phyloP scores from a whole-genome alignment of 2,113 vertebrate genomes.

The Sigmodon hispidus region DNA sequence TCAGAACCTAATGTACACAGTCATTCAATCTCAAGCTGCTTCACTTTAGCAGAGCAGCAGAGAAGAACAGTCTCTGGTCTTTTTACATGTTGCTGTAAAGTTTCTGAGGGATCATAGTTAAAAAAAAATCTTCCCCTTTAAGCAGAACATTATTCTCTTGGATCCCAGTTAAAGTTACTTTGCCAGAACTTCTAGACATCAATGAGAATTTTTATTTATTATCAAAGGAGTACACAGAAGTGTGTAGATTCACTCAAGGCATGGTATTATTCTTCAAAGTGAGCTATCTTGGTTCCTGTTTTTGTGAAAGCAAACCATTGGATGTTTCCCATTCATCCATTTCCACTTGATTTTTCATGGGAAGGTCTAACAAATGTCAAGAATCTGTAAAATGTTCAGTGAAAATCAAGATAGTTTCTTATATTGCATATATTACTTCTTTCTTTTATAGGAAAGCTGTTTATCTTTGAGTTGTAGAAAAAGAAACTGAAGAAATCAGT shows the following conservation, averaged over 20 bases:
- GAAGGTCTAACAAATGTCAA: background rate
- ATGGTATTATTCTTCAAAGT: background rate
- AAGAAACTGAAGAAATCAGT: background rate
- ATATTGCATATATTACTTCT: background rate
- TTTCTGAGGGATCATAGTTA: background rate
- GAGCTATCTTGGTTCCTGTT: background rate
- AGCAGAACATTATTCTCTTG: background rate
- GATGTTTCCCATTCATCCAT: background rate
- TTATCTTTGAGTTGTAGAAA: background rate
- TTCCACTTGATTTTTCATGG: background rate
- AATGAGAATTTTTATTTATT: background rate
- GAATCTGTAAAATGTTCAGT: background rate
- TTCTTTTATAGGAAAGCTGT: background rate
- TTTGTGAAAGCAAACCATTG: background rate
- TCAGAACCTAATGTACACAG: background rate
- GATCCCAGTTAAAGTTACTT: background rate
- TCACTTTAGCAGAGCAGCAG: background rate
- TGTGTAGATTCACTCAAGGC: rapidly evolving
- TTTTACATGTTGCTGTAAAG: background rate
- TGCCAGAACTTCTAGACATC: background rate
- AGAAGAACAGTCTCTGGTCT: background rate
- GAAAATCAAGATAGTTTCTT: background rate
- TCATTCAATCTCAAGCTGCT: background rate
- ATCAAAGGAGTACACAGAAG: background rate
- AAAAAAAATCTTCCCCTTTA: background rate